Evolutionary conservation across 2,797 vertebrate species (phyloP), one percentile per base, ranked within the genome.

Genomic region (Girardinus metallicus): DNA sequence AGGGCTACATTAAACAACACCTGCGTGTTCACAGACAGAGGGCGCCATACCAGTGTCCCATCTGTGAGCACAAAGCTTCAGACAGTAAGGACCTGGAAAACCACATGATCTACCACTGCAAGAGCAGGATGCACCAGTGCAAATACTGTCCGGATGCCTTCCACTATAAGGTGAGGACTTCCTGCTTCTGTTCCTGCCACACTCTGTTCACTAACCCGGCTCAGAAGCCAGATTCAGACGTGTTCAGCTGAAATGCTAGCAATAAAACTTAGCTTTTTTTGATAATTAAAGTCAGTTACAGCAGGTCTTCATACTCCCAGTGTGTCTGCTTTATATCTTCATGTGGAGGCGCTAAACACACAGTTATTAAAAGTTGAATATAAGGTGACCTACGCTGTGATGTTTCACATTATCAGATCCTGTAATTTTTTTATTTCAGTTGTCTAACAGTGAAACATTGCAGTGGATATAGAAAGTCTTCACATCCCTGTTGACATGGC

Each of bases 81-180:
- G 94, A 98, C 89, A 99, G 98, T 82, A 96, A 96, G 76, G 97
- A 97, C 90, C 92, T 99, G 82, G 97, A 99, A 92, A 96, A 91
- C 84, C 98, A 99, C 89, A 99, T 99, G 98, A 97, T 99, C 92
- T 96, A 97, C 95, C 98, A 99, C 94, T 99, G 98, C 94, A 99
- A 98, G 91, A 96, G 95, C 46, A 96, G 97, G 87, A 96, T 94
- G 93, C 97, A 99, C 92, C 97, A 97, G 83, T 99, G 98, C 93
- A 97, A 97, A 85, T 96, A 96, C 78, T 99, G 98, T 73, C 88
- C 95, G 0, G 96, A 97, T 39, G 90, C 97, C 75, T 99, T 99
- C 89, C 97, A 97, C 88, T 99, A 99, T 80, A 99, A 99, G 97
- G 98, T 99, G 91, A 92, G 86, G 0, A 1, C 1, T 16, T 23